These are phyloP conservation scores for Caenorhabditis briggsae DNA, from an alignment of 1,140 invertebrate species.

Conservation along the genomic window DNA sequence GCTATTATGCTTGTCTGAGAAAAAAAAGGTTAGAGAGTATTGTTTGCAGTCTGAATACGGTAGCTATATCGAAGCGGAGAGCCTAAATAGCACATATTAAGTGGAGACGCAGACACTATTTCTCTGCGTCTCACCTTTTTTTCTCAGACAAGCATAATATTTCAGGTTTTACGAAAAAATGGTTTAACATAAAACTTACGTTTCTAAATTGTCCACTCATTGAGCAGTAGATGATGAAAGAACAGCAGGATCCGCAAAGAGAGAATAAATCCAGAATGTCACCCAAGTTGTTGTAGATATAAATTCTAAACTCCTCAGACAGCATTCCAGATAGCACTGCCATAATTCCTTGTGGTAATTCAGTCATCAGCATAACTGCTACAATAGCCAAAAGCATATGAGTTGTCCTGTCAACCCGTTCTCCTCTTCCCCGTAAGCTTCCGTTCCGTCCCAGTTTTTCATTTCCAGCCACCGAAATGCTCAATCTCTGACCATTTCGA, in stretches of 20 bases:
- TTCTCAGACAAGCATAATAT: too few relatives aligned
- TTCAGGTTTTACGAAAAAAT: conserved; percentile 2
- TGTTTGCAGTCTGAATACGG: too few relatives aligned
- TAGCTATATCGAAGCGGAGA: too few relatives aligned
- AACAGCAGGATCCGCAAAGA: conserved; percentile 73
- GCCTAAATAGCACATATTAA: too few relatives aligned
- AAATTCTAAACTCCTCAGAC: conserved; percentile 69
- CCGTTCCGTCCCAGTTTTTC: conserved; percentile 52
- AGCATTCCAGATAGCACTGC: conserved; percentile 71
- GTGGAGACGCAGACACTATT: too few relatives aligned
- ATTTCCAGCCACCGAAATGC: conserved; percentile 31
- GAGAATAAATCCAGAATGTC: conserved; percentile 77
- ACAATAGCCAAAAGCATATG: conserved; percentile 75
- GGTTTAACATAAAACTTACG: conserved; percentile 64
- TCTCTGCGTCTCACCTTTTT: too few relatives aligned
- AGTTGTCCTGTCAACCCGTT: conserved; percentile 72
- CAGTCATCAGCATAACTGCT: conserved; percentile 75
- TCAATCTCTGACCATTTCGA: conserved; percentile 62
- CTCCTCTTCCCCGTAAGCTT: conserved; percentile 62
- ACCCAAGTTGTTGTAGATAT: conserved; percentile 69
- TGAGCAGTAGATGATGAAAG: conserved; percentile 77
- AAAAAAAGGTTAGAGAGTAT: too few relatives aligned
- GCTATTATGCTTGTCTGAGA: too few relatives aligned
- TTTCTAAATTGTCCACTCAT: conserved; percentile 77
- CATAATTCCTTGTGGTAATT: conserved; percentile 73